Evolutionary conservation across 2,888 invertebrate species (phyloP), one percentile per base, ranked within the genome.

Genomic region (Drosophila tripunctata): DNA sequence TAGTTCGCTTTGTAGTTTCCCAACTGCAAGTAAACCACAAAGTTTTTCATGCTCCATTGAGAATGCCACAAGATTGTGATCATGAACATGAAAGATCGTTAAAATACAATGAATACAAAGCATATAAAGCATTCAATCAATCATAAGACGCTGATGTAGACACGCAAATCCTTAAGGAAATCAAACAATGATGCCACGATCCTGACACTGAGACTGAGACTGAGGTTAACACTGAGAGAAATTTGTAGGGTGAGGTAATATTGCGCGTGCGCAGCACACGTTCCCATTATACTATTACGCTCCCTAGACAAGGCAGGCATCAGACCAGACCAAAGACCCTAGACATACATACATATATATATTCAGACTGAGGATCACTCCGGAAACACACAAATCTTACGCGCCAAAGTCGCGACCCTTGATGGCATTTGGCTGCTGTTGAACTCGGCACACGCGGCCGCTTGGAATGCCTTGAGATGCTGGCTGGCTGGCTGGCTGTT

Each of bases 261-360:
- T 87, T 81, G 71, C 88, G 88, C 88, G 88, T 87, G 87, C 86
- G 70, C 70, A 45, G 68, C 84, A 75, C 88, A 86, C 87, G 88
- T 86, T 86, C 69, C 76, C 76, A 70, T 83, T 81, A 81, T 84
- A 82, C 79, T 72, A 79, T 76, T 74, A 74, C 66, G 67, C 44
- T 48, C 43, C 52, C 57, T 41, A 36, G 64, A 63, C 66, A 69
- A n/a, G 72, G 43, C 47, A 43, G 48, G 38, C 58, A n/a, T n/a
- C n/a, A n/a, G n/a, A n/a, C n/a, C n/a, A n/a, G n/a, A n/a, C n/a
- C n/a, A n/a, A n/a, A 41, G 27, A 1, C 12, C 30, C 22, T 43
- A 24, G 41, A 40, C 36, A 7, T 21, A 33, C 48, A 41, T 51
- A 27, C 21, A n/a, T 35, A 57, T 14, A 10, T 14, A 41, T 30